Percentiles rank a stretch among this genome's conserved stretches.
Evolutionary conservation across 2,797 vertebrate species (phyloP).

Genomic region (Morus bassanus): DNA sequence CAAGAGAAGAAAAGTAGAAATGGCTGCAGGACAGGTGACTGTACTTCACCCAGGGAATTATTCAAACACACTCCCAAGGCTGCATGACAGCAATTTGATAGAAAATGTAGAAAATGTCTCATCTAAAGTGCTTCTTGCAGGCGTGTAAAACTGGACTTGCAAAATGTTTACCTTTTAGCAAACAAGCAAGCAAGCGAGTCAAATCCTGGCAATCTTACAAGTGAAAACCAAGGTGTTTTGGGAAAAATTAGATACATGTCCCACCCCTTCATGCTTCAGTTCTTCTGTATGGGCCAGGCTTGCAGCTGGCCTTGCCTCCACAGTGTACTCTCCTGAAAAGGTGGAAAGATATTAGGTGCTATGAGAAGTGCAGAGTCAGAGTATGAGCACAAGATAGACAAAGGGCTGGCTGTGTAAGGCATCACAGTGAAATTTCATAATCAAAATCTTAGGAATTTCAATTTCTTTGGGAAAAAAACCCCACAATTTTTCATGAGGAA

Average conservation of each 20-base stretch:
- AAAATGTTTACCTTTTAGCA: neutral
- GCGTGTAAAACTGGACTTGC: neutral
- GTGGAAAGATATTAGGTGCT: neutral
- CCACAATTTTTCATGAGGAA: neutral
- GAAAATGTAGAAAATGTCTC: neutral
- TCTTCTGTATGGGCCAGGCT: neutral
- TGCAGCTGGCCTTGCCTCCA: neutral
- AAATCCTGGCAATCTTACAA: neutral
- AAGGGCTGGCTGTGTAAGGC: neutral
- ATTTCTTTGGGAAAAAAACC: rapidly evolving
- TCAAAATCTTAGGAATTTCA: neutral
- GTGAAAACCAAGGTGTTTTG: neutral
- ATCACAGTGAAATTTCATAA: neutral
- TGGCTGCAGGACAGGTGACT: neutral
- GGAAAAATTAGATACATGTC: neutral
- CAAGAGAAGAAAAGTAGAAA: neutral
- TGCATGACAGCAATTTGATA: neutral
- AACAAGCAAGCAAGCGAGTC: neutral
- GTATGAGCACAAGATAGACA: rapidly evolving
- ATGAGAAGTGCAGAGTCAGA: neutral
- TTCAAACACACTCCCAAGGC: neutral
- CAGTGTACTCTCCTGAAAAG: neutral
- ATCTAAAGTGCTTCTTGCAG: neutral
- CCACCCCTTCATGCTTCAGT: neutral
- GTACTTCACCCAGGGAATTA: neutral